Percentiles rank a stretch among this genome's conserved stretches.
phyloP scores from a whole-genome alignment of 2,797 vertebrate genomes.

The Girardinus metallicus region DNA sequence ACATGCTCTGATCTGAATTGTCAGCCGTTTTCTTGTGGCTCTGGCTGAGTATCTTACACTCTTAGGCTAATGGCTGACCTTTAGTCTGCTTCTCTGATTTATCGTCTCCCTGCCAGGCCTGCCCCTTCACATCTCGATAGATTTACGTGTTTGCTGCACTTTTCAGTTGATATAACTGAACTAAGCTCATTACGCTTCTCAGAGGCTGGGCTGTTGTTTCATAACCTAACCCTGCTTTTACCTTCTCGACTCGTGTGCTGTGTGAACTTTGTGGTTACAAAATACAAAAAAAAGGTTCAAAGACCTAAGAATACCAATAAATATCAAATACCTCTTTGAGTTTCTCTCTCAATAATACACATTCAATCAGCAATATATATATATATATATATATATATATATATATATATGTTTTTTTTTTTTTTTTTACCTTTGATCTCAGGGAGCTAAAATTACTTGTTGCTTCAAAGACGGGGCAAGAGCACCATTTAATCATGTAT shows the following conservation, averaged over 20 bases:
- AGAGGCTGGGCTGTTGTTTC: background rate
- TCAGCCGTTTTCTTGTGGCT: background rate
- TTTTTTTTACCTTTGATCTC: conserved; percentile 9
- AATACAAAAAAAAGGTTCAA: background rate
- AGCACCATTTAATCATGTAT: conserved; percentile 46
- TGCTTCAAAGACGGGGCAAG: conserved; percentile 32
- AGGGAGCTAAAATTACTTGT: conserved; percentile 37
- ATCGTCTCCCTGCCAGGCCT: background rate
- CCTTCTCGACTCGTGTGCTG: background rate
- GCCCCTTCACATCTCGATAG: background rate
- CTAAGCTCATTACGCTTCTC: background rate
- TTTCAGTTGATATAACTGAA: background rate
- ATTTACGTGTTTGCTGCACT: background rate
- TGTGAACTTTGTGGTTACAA: background rate
- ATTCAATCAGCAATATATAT: conserved; percentile 14
- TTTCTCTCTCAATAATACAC: conserved; percentile 24
- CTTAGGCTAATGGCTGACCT: background rate
- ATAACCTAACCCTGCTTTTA: background rate
- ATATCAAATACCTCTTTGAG: conserved; percentile 26
- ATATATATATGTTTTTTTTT: background rate
- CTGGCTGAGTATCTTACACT: background rate
- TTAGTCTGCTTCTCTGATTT: background rate
- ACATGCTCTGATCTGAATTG: background rate
- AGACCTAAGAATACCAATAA: background rate
- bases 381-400: too few species aligned